phyloP scores from a whole-genome alignment of 2,113 vertebrate genomes.

The Urocolius indicus region DNA sequence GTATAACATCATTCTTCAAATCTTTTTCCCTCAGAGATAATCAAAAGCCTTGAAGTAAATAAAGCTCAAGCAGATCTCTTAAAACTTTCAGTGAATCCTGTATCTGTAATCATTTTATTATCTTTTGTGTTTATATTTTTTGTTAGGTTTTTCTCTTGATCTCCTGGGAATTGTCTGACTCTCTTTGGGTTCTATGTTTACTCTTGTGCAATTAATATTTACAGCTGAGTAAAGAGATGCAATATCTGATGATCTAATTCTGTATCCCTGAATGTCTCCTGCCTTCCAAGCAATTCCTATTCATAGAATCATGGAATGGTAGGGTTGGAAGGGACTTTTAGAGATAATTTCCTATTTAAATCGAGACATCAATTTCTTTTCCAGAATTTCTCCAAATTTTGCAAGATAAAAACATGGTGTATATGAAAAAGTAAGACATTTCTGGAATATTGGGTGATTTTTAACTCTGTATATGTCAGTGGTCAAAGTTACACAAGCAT shows the following conservation, averaged over 20 bases:
- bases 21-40: not conserved
- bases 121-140: not conserved
- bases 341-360: not conserved
- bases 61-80: not conserved
- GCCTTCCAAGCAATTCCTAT: not conserved
- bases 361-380: not conserved
- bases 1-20: not conserved
- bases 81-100: not conserved
- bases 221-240: not conserved
- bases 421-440: constrained; percentile 9
- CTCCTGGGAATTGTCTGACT: not conserved
- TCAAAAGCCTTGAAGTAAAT: not conserved
- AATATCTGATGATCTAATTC: not conserved
- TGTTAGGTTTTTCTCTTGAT: not conserved
- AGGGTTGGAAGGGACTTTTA: no score
- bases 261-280: not conserved
- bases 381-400: not conserved
- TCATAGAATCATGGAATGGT: not conserved
- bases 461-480: constrained; percentile 31
- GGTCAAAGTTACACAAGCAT: not conserved
- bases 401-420: not conserved
- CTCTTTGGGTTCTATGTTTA: not conserved
- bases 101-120: not conserved
- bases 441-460: constrained; percentile 19
- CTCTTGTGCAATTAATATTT: not conserved